Evolutionary conservation across 53 echinoderm and acorn worm species (phyloP).

Genomic region (Glandiceps talaboti): DNA sequence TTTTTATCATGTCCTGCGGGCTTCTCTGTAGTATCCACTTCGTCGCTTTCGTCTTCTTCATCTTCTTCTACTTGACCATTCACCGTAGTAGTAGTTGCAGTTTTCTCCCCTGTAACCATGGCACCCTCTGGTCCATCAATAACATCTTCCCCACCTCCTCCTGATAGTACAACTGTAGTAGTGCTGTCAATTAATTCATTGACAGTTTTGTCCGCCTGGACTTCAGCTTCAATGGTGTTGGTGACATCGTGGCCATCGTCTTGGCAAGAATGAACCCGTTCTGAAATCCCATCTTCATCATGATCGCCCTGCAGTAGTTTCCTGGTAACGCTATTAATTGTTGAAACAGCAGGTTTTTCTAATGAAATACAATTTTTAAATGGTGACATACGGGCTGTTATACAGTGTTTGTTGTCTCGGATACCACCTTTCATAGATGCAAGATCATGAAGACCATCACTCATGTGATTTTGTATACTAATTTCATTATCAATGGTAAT

Average conservation of each 20-base stretch:
- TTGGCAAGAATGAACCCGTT: too few species aligned
- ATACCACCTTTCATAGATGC: neutral
- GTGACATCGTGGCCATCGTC: too few species aligned
- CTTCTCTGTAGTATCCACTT: neutral
- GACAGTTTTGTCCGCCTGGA: too few species aligned
- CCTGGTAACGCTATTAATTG: neutral
- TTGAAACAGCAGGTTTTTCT: neutral
- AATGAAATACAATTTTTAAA: neutral
- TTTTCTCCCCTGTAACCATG: too few species aligned
- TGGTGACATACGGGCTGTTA: neutral
- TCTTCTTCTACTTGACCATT: neutral
- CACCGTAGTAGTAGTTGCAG: neutral
- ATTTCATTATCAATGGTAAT: neutral
- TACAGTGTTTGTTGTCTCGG: neutral
- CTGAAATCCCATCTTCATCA: neutral
- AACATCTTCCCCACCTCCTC: neutral
- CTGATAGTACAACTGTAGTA: too few species aligned
- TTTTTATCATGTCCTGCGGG: neutral
- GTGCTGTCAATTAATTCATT: too few species aligned
- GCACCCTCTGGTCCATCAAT: neutral
- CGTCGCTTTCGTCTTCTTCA: neutral
- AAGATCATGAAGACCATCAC: neutral
- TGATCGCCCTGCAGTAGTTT: neutral
- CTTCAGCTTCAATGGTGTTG: too few species aligned
- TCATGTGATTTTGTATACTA: neutral